A percentile compares a stretch with the other conserved stretches of the same genome.
phyloP scores from a whole-genome alignment of 2,888 invertebrate genomes.

The Drosophila neoperkinsi region DNA sequence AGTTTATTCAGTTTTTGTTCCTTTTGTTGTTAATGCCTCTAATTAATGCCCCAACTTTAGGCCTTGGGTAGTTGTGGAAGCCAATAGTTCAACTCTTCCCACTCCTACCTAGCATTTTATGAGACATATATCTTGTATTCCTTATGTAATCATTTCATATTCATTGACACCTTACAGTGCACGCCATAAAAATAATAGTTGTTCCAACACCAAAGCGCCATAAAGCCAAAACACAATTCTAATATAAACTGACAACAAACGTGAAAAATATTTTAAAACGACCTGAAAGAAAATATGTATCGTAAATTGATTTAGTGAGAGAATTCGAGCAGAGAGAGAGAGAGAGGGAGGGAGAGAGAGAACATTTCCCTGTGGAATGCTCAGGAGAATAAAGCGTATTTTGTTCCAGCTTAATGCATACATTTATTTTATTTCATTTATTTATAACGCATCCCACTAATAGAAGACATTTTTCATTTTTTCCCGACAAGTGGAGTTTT shows the following conservation, averaged over 20 bases:
- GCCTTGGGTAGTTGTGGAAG: constrained; percentile 2
- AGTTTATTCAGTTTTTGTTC: constrained; percentile 61
- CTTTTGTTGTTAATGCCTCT: constrained; percentile 66
- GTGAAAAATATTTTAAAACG: constrained; percentile 42
- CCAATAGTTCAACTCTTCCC: background rate
- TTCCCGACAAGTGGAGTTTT: constrained; percentile 37
- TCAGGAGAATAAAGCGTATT: constrained; percentile 19
- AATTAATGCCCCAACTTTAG: constrained; percentile 67
- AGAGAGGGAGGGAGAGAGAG: background rate
- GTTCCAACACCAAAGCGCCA: constrained; percentile 9
- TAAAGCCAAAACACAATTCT: constrained; percentile 4
- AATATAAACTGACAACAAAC: constrained; percentile 57
- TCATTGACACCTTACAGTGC: constrained; percentile 60
- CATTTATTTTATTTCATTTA: constrained; percentile 50
- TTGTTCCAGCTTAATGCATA: constrained; percentile 34
- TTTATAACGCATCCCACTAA: constrained; percentile 48
- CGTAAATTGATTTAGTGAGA: constrained; percentile 23
- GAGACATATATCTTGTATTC: constrained; percentile 12
- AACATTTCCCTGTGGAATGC: background rate
- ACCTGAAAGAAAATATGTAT: background rate
- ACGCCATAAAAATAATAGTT: constrained; percentile 59
- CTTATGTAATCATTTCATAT: constrained; percentile 34
- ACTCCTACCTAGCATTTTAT: constrained; percentile 4
- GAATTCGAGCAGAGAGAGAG: background rate
- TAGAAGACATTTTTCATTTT: constrained; percentile 61